These are phyloP conservation scores for Ctenicera cuprea DNA, from an alignment of 2,888 invertebrate species.

Conservation along the genomic window DNA sequence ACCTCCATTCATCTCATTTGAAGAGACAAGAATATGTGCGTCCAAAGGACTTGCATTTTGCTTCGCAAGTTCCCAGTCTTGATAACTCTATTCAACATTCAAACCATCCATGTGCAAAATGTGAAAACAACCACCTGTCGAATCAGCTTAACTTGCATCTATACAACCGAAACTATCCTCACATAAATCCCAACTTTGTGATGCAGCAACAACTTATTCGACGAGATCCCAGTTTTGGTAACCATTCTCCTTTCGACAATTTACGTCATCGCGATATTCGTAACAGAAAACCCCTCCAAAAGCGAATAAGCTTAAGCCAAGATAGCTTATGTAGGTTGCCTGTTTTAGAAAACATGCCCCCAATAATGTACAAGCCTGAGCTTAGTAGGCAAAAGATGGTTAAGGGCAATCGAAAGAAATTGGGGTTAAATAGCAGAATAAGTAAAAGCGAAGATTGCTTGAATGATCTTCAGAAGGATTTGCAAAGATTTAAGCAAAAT, in stretches of 20 bases:
- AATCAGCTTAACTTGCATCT: constrained; percentile 27
- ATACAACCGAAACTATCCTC: constrained; percentile 17
- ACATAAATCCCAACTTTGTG: constrained; percentile 17
- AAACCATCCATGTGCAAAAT: constrained; percentile 35
- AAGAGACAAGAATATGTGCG: constrained; percentile 58
- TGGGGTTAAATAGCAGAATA: constrained; percentile 60
- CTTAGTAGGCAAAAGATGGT: constrained; percentile 49
- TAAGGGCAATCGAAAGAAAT: constrained; percentile 62
- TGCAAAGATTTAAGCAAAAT: constrained; percentile 53
- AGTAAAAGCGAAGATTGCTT: constrained; percentile 70
- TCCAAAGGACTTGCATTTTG: constrained; percentile 46
- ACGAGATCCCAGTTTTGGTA: constrained; percentile 37
- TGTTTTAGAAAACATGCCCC: constrained; percentile 47
- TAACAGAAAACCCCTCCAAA: constrained; percentile 41
- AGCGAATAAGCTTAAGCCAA: constrained; percentile 62
- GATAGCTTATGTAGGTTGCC: constrained; percentile 60
- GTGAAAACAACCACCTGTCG: constrained; percentile 25
- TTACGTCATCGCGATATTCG: constrained; percentile 30
- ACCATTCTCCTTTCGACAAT: constrained; percentile 39
- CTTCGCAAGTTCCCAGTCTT: constrained; percentile 54
- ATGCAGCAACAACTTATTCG: constrained; percentile 30
- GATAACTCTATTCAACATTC: constrained; percentile 63
- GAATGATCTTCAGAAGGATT: constrained; percentile 63
- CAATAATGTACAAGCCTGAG: constrained; percentile 34
- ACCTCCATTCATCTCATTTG: constrained; percentile 66